These are phyloP conservation scores for Apteryx owenii DNA, from an alignment of 2,113 vertebrate genomes.

Conservation along the genomic window DNA sequence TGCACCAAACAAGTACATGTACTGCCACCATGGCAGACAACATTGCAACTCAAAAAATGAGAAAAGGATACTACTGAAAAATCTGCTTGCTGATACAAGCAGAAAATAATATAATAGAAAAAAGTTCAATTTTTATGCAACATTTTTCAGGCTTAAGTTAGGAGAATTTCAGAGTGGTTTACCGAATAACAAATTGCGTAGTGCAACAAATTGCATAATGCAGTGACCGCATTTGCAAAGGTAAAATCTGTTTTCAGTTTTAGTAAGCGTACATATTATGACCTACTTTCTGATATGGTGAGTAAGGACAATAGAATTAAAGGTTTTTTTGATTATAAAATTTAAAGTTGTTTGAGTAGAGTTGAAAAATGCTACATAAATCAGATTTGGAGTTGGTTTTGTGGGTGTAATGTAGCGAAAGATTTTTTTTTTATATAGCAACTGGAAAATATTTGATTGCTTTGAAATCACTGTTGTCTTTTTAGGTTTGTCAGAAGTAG, in stretches of 20 bases:
- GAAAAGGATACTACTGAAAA: background rate
- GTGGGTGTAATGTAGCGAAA: background rate
- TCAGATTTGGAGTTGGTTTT: background rate
- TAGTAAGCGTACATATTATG: background rate
- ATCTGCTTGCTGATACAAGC: slow-evolving; percentile 5
- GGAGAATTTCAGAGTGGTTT: background rate
- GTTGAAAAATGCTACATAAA: background rate
- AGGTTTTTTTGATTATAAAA: background rate
- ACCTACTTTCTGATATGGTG: background rate
- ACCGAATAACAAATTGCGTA: background rate
- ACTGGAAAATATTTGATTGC: background rate
- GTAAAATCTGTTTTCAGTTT: background rate
- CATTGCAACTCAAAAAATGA: background rate
- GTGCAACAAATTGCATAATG: background rate
- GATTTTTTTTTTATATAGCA: background rate
- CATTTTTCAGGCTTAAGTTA: background rate
- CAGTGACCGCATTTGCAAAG: background rate
- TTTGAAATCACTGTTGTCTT: background rate
- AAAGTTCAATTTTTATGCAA: background rate
- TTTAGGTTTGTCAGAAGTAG: background rate
- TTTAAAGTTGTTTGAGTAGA: background rate
- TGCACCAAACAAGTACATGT: background rate
- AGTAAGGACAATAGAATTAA: background rate
- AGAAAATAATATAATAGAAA: background rate
- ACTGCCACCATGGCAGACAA: background rate